Evolutionary conservation across 2,888 invertebrate species (phyloP).

Genomic region (Danaus chrysippus): DNA sequence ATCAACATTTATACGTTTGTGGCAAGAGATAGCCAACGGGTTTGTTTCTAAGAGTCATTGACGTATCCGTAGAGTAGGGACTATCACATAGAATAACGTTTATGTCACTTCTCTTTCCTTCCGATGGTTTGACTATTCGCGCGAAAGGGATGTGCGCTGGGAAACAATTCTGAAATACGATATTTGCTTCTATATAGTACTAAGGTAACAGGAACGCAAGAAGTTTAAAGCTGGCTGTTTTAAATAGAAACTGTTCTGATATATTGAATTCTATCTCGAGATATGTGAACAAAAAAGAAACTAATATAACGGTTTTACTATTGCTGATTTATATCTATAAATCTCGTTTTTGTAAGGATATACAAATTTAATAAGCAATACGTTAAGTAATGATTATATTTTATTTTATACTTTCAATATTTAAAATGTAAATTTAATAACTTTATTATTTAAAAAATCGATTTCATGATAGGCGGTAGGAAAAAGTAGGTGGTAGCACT

Average conservation of each 20-base stretch:
- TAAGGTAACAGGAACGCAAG: slow-evolving; percentile 35
- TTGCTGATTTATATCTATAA: slow-evolving; percentile 20
- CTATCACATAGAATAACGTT: slow-evolving; percentile 23
- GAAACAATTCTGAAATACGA: slow-evolving; percentile 29
- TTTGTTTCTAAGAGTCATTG: slow-evolving; percentile 38
- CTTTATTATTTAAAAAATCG: no score
- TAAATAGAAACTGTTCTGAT: slow-evolving; percentile 13
- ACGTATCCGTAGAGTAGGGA: slow-evolving; percentile 28
- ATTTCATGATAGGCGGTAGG: no score
- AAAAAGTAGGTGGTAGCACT: no score
- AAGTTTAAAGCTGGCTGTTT: slow-evolving; percentile 17
- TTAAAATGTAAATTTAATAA: neutral
- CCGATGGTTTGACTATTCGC: slow-evolving; percentile 17
- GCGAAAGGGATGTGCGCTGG: slow-evolving; percentile 31
- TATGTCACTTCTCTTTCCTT: slow-evolving; percentile 33
- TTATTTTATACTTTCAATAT: neutral
- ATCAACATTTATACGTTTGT: slow-evolving; percentile 20
- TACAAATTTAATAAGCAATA: neutral
- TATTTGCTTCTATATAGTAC: slow-evolving; percentile 34
- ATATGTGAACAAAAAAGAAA: slow-evolving; percentile 26
- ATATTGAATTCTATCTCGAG: slow-evolving; percentile 17
- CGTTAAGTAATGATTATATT: neutral
- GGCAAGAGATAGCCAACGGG: slow-evolving; percentile 43
- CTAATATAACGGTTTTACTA: slow-evolving; percentile 24
- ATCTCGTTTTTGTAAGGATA: neutral